These are phyloP conservation scores for Lamproptera curius DNA, from an alignment of 2,888 invertebrate genomes.

Conservation along the genomic window DNA sequence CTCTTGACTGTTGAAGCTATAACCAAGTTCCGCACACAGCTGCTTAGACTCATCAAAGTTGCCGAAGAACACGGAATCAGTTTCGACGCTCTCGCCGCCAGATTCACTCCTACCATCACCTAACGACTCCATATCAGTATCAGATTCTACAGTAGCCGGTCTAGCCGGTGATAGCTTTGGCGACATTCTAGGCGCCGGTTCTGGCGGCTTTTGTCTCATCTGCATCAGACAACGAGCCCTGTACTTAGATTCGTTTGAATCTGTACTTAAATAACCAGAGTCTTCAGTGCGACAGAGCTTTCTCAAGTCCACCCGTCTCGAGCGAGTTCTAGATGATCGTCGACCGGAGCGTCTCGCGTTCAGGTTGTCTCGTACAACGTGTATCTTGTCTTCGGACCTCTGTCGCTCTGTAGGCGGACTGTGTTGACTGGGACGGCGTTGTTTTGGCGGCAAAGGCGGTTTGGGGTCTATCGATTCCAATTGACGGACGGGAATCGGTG, in stretches of 20 bases:
- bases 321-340: slow-evolving; percentile 59
- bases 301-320: slow-evolving; percentile 58
- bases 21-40: slow-evolving; percentile 57
- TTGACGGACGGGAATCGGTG: slow-evolving; percentile 56
- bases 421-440: slow-evolving; percentile 46
- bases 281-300: slow-evolving; percentile 79
- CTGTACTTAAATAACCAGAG: slow-evolving; percentile 91
- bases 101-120: slow-evolving; percentile 91
- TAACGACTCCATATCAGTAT: slow-evolving; percentile 85
- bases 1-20: slow-evolving; percentile 49
- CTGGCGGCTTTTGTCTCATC: slow-evolving; percentile 52
- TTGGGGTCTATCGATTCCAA: slow-evolving; percentile 51
- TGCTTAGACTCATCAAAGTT: slow-evolving; percentile 78
- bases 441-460: slow-evolving; percentile 66
- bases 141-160: slow-evolving; percentile 57
- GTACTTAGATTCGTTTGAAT: slow-evolving; percentile 82
- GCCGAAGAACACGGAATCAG: slow-evolving; percentile 91
- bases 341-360: slow-evolving; percentile 61
- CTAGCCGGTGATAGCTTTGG: slow-evolving; percentile 17
- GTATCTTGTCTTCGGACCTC: slow-evolving; percentile 59
- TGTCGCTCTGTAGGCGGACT: slow-evolving; percentile 57
- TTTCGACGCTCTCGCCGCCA: slow-evolving; percentile 91
- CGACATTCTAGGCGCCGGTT: slow-evolving; percentile 34
- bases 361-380: slow-evolving; percentile 52
- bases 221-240: slow-evolving; percentile 69